Evolutionary conservation across 2,888 invertebrate genomes (phyloP).

Genomic region (Acrobasis repandana): DNA sequence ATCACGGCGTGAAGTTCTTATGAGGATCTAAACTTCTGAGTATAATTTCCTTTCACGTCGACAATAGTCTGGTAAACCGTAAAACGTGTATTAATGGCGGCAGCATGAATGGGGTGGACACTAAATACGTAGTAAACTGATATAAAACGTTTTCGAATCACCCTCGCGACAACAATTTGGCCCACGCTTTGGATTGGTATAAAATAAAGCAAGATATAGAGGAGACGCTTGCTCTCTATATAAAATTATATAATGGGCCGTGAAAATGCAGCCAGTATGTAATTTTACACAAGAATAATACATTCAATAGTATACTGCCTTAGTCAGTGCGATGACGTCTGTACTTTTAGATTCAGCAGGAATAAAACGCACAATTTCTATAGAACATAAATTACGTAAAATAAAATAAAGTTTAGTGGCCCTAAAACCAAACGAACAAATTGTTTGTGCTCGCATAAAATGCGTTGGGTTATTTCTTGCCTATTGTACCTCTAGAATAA

Average conservation of each 20-base stretch:
- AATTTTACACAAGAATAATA: too few relatives aligned
- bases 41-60: slow-evolving; percentile 45
- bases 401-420: too few relatives aligned
- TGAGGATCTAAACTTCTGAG: slow-evolving; percentile 40
- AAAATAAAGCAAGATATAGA: neutral
- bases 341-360: too few relatives aligned
- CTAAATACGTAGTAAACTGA: slow-evolving; percentile 72
- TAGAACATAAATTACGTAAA: too few relatives aligned
- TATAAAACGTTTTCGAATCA: slow-evolving; percentile 72
- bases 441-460: too few relatives aligned
- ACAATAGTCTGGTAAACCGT: slow-evolving; percentile 55
- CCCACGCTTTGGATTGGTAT: slow-evolving; percentile 43
- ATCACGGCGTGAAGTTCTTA: slow-evolving; percentile 50
- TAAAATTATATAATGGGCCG: neutral
- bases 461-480: too few relatives aligned
- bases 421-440: too few relatives aligned
- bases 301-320: too few relatives aligned
- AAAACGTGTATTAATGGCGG: slow-evolving; percentile 59
- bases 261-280: too few relatives aligned
- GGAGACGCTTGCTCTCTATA: neutral
- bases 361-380: too few relatives aligned
- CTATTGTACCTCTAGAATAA: too few relatives aligned
- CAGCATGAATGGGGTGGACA: slow-evolving; percentile 56
- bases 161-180: slow-evolving; percentile 63
- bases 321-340: too few relatives aligned